These are phyloP conservation scores for Sylvietta virens DNA, from an alignment of 2,113 vertebrate genomes.

Conservation along the genomic window DNA sequence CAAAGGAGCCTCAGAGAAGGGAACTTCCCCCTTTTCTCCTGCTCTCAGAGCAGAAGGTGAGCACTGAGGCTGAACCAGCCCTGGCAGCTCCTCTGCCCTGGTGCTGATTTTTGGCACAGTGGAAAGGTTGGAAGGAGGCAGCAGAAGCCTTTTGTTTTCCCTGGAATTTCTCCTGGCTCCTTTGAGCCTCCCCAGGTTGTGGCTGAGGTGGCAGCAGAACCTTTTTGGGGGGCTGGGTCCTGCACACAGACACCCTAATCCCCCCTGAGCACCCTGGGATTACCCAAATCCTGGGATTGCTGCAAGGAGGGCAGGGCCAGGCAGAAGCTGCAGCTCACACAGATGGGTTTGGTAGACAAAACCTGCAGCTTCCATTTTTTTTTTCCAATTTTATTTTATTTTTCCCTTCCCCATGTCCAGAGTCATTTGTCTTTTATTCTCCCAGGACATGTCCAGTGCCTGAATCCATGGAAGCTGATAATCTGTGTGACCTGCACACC, in stretches of 20 bases:
- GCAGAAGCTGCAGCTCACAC: background rate
- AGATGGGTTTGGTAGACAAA: background rate
- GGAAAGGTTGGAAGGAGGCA: background rate
- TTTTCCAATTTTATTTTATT: background rate
- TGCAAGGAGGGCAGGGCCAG: background rate
- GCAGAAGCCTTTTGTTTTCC: background rate
- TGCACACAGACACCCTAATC: background rate
- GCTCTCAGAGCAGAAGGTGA: background rate
- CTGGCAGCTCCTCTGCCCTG: background rate
- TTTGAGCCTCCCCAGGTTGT: background rate
- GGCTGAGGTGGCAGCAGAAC: background rate
- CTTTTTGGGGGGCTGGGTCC: background rate
- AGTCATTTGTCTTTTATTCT: conserved; percentile 1
- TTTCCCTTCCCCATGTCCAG: background rate
- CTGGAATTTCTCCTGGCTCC: background rate
- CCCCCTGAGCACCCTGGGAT: background rate
- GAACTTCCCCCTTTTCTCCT: background rate
- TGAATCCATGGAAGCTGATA: background rate
- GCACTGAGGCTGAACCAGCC: background rate
- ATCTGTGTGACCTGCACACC: background rate
- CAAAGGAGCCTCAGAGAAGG: background rate
- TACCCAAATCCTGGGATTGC: background rate
- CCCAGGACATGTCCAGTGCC: background rate
- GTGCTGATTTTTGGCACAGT: background rate
- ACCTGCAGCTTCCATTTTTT: background rate